These are phyloP conservation scores for Rhyacophila brunnea DNA, from an alignment of 1,140 invertebrate species.

Conservation along the genomic window DNA sequence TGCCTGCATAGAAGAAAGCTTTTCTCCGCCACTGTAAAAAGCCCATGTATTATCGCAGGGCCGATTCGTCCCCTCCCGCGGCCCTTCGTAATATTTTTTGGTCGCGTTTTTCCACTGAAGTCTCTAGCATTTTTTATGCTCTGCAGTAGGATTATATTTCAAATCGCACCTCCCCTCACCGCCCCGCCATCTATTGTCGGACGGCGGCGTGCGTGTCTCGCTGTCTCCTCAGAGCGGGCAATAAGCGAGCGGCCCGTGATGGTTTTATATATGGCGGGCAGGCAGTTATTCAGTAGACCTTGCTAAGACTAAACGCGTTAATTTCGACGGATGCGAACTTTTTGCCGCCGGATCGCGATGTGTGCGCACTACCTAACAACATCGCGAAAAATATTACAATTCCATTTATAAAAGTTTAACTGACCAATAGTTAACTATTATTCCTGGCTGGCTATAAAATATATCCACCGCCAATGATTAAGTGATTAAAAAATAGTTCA, in stretches of 20 bases:
- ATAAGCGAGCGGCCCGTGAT: constrained; percentile 14
- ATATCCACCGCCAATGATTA: too few species aligned
- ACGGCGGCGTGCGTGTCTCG: too few species aligned
- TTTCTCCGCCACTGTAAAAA: neutral
- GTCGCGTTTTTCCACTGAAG: neutral
- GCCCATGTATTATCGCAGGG: neutral
- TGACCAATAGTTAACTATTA: too few species aligned
- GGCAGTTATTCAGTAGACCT: constrained; percentile 29
- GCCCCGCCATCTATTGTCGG: constrained; percentile 28
- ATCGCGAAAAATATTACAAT: too few species aligned
- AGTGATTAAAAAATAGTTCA: too few species aligned
- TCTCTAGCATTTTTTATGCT: neutral
- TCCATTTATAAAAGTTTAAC: too few species aligned
- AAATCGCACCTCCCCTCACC: constrained; percentile 9
- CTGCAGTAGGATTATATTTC: constrained; percentile 13
- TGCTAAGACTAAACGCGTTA: constrained; percentile 6
- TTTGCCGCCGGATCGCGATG: too few species aligned
- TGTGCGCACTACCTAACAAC: too few species aligned
- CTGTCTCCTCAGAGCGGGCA: neutral
- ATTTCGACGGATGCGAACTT: neutral
- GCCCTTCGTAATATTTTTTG: neutral
- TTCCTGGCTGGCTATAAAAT: too few species aligned
- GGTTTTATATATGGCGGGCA: constrained; percentile 31
- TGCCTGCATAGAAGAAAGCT: too few species aligned
- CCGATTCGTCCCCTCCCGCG: neutral